Percentiles rank a stretch among this genome's conserved stretches.
Conservation (phyloP, 2,113 vertebrate genomes). For the Xyliphius kryptos region DNA sequence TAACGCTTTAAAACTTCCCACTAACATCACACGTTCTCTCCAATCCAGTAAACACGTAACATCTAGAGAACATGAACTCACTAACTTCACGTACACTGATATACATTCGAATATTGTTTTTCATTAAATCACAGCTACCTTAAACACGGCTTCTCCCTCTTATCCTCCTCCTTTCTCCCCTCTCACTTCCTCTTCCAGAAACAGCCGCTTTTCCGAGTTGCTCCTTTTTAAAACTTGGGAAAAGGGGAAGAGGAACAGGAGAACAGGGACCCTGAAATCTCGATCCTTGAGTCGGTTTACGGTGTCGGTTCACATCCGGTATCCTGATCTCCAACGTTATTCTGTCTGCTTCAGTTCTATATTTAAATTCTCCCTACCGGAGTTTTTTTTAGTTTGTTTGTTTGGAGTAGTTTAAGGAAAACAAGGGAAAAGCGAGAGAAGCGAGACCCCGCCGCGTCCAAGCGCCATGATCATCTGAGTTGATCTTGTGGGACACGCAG, state of each 20-base stretch:
- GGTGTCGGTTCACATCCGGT: neutral
- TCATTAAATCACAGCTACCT: constrained; percentile 48
- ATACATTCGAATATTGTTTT: too few species aligned
- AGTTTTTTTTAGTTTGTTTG: too few species aligned
- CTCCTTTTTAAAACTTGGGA: constrained; percentile 25
- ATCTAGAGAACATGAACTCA: too few species aligned
- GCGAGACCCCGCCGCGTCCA: constrained; percentile 39
- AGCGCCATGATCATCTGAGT: constrained; percentile 61
- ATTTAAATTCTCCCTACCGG: too few species aligned
- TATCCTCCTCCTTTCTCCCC: too few species aligned
- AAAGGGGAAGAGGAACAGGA: too few species aligned
- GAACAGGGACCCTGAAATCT: constrained; percentile 25
- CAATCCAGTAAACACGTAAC: too few species aligned
- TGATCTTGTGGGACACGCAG: constrained; percentile 41
- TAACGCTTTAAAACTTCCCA: too few species aligned
- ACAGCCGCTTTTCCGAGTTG: constrained; percentile 51
- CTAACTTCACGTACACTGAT: too few species aligned
- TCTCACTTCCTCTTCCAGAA: constrained; percentile 45
- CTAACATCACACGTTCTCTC: too few species aligned
- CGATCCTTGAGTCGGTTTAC: constrained; percentile 16
- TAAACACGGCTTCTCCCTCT: constrained; percentile 50
- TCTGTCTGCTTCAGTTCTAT: neutral
- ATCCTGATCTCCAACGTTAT: neutral
- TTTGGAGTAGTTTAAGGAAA: too few species aligned
- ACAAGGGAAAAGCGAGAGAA: too few species aligned